These are phyloP conservation scores for Teleogryllus occipitalis DNA, from an alignment of 1,140 invertebrate genomes.

Conservation along the genomic window DNA sequence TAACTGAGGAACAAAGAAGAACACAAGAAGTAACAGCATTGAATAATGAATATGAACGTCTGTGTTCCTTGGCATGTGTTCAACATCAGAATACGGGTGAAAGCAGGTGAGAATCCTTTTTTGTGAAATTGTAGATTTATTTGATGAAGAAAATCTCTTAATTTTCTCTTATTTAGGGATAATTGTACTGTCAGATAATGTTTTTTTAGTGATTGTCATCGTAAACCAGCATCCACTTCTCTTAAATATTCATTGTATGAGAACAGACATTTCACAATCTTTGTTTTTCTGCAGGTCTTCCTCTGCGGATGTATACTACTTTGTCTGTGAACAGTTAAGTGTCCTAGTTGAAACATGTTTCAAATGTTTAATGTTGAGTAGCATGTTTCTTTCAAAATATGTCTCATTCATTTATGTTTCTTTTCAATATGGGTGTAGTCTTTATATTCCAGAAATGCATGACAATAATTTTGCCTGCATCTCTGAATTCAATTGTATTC, in stretches of 20 bases:
- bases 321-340: constrained; percentile 60
- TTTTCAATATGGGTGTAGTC: too few species aligned
- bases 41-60: constrained; percentile 54
- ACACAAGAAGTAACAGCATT: constrained; percentile 56
- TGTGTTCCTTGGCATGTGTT: constrained; percentile 59
- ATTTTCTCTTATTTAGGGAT: constrained; percentile 25
- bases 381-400: not conserved
- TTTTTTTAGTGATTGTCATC: too few species aligned
- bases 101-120: constrained; percentile 47
- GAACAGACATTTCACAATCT: too few species aligned
- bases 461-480: not conserved
- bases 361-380: not conserved
- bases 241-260: too few species aligned
- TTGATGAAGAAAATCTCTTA: constrained; percentile 9
- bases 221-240: too few species aligned
- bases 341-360: constrained; percentile 12
- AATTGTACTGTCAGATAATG: too few species aligned
- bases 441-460: not conserved
- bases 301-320: constrained; percentile 51
- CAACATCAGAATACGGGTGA: constrained; percentile 65
- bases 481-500: not conserved
- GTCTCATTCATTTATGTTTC: not conserved
- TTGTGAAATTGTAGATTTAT: not conserved
- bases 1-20: constrained; percentile 54
- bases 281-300: constrained; percentile 44